Evolutionary conservation across 2,888 invertebrate genomes (phyloP).

Genomic region (Timandra comae): DNA sequence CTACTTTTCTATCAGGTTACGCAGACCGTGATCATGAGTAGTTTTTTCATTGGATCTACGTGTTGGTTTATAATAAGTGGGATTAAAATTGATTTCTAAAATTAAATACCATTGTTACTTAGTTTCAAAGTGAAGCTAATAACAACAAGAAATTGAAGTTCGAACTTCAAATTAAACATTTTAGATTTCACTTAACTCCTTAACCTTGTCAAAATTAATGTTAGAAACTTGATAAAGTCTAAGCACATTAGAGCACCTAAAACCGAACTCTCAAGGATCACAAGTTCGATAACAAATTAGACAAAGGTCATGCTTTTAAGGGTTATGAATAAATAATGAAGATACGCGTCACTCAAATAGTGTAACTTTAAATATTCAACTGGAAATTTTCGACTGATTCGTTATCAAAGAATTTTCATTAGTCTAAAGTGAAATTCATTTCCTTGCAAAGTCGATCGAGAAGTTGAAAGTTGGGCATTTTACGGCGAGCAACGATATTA

Average conservation of each 20-base stretch:
- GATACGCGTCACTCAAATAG: slow-evolving; percentile 12
- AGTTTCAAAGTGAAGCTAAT: no score
- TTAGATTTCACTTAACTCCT: no score
- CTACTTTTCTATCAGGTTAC: no score
- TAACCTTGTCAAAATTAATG: no score
- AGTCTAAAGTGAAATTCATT: slow-evolving; percentile 66
- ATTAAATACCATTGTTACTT: no score
- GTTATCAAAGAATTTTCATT: slow-evolving; percentile 68
- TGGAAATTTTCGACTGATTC: slow-evolving; percentile 38
- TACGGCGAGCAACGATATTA: slow-evolving; percentile 44
- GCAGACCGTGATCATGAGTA: no score
- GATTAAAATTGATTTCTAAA: no score
- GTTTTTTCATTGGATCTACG: no score
- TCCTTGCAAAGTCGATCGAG: slow-evolving; percentile 47
- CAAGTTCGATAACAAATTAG: slow-evolving; percentile 3
- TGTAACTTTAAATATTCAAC: slow-evolving; percentile 20
- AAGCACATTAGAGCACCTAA: background rate
- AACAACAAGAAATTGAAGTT: no score
- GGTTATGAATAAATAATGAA: slow-evolving; percentile 13
- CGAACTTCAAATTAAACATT: no score
- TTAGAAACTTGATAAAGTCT: no score
- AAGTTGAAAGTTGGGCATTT: slow-evolving; percentile 50
- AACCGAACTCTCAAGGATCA: slow-evolving; percentile 1
- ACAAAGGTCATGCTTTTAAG: slow-evolving; percentile 15
- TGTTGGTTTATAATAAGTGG: no score